Conservation (phyloP, 1,140 invertebrate genomes). For the Euwallacea fornicatus region DNA sequence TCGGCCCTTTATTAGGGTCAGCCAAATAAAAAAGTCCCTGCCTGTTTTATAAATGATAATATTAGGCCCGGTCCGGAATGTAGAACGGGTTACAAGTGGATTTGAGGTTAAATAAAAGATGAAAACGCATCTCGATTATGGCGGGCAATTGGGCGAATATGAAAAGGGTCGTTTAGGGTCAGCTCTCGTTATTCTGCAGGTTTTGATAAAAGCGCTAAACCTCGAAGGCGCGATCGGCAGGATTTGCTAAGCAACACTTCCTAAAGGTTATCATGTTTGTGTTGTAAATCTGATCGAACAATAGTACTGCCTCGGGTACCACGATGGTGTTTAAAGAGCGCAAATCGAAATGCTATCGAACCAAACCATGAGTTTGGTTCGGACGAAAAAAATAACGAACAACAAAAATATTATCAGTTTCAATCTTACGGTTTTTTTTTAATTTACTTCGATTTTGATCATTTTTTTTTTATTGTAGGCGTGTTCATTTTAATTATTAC, state of each 20-base stretch:
- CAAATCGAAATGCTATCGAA: neutral
- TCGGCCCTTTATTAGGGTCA: constrained; percentile 9
- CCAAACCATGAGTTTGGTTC: too few relatives aligned
- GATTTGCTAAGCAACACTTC: neutral
- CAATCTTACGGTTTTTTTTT: too few relatives aligned
- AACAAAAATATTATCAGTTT: too few relatives aligned
- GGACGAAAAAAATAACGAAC: too few relatives aligned
- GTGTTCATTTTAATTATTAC: too few relatives aligned
- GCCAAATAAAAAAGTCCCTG: constrained; percentile 22
- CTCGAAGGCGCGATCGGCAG: too few relatives aligned
- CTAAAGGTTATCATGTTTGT: neutral
- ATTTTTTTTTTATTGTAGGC: too few relatives aligned
- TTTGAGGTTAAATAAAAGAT: constrained; percentile 14
- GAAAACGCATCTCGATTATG: constrained; percentile 5
- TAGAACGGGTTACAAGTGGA: constrained; percentile 15
- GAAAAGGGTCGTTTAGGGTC: neutral
- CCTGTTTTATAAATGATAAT: constrained; percentile 25
- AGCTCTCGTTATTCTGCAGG: constrained; percentile 7
- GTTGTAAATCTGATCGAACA: neutral
- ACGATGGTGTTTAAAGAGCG: neutral
- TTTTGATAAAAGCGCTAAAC: too few relatives aligned
- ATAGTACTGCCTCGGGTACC: neutral
- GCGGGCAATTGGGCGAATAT: constrained; percentile 1
- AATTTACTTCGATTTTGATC: too few relatives aligned
- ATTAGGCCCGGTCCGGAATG: neutral